Evolutionary conservation across 2,113 vertebrate genomes (phyloP).

Genomic region (Cathartes aura): DNA sequence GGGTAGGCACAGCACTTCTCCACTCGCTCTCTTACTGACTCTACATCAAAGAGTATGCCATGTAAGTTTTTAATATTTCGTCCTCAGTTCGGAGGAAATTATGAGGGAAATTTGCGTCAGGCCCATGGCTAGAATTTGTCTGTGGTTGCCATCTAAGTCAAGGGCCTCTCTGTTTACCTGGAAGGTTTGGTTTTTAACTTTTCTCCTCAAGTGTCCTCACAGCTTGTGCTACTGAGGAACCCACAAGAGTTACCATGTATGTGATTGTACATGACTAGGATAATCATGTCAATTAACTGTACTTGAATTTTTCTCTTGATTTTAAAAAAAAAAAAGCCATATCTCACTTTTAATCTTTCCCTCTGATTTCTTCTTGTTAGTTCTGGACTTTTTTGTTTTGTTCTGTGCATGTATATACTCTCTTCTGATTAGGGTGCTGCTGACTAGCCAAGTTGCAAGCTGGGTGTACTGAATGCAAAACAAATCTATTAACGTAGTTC

Average conservation of each 20-base stretch:
- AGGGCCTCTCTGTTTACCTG: background rate
- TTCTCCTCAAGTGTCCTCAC: background rate
- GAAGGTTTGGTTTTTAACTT: background rate
- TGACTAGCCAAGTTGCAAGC: background rate
- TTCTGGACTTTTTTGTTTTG: background rate
- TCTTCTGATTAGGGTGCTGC: background rate
- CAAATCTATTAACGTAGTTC: background rate
- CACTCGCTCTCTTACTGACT: background rate
- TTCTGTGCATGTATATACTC: background rate
- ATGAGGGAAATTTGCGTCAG: background rate
- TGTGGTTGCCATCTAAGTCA: background rate
- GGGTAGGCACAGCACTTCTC: background rate
- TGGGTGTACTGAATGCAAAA: background rate
- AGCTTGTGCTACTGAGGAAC: background rate
- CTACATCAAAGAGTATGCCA: background rate
- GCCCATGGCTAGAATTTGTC: background rate
- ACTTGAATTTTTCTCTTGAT: background rate
- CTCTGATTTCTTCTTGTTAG: background rate
- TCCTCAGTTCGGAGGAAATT: background rate
- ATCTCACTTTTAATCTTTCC: background rate
- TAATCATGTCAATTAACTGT: background rate
- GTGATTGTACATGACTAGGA: background rate
- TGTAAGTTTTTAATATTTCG: background rate
- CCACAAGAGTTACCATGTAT: background rate
- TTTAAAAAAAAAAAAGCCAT: background rate